phyloP scores from a whole-genome alignment of 2,888 invertebrate species.

The Zaprionus lineosus region DNA sequence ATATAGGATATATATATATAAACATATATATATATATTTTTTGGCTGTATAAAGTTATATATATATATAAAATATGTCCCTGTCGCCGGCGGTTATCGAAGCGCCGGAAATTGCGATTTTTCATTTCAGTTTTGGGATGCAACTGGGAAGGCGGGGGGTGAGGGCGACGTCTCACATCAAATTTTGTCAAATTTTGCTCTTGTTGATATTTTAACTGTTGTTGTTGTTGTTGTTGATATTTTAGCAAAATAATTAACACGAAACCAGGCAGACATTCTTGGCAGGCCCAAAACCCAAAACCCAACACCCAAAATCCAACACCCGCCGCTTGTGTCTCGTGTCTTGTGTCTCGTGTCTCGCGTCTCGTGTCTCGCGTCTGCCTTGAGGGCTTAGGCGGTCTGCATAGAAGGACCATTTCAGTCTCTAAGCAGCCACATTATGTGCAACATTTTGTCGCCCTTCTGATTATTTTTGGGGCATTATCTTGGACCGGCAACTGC shows the following conservation, averaged over 20 bases:
- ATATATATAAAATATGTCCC: slow-evolving; percentile 35
- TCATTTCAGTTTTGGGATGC: slow-evolving; percentile 67
- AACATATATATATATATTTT: slow-evolving; percentile 16
- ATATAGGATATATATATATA: slow-evolving; percentile 3
- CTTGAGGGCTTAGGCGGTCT: slow-evolving; percentile 38
- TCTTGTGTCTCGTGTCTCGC: too few relatives aligned
- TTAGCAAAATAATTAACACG: slow-evolving; percentile 74
- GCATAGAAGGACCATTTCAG: not conserved
- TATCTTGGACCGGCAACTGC: slow-evolving; percentile 45
- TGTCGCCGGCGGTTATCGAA: slow-evolving; percentile 65
- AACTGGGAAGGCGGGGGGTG: too few relatives aligned
- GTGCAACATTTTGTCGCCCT: slow-evolving; percentile 73
- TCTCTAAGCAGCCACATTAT: slow-evolving; percentile 63
- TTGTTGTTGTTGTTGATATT: slow-evolving; percentile 52
- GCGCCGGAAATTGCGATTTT: slow-evolving; percentile 74
- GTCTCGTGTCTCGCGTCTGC: slow-evolving; percentile 37
- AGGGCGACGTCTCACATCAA: slow-evolving; percentile 67
- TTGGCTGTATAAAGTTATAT: slow-evolving; percentile 16
- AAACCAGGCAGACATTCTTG: slow-evolving; percentile 29
- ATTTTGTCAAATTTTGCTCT: slow-evolving; percentile 71
- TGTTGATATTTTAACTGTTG: too few relatives aligned
- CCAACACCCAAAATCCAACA: too few relatives aligned
- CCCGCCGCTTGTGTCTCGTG: too few relatives aligned
- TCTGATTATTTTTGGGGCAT: slow-evolving; percentile 68
- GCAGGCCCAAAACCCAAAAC: slow-evolving; percentile 12